Percentiles rank a stretch among this genome's conserved stretches.
Evolutionary conservation across 2,888 invertebrate species (phyloP).

Genomic region (Papilio gigon): DNA sequence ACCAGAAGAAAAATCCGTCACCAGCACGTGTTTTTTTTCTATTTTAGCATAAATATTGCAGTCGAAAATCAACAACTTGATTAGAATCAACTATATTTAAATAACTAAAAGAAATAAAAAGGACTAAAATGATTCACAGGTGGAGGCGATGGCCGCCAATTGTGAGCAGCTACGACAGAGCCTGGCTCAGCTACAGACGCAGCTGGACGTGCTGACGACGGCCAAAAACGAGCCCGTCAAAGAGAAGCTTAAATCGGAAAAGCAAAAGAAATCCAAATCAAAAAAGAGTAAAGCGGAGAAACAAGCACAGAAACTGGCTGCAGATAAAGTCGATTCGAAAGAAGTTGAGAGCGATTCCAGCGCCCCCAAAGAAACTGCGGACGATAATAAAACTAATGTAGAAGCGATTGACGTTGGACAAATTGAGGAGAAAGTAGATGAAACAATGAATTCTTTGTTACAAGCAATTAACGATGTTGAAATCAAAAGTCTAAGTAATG

Average conservation of each 20-base stretch:
- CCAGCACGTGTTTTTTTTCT: too few relatives aligned
- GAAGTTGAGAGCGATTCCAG: slow-evolving; percentile 45
- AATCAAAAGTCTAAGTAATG: slow-evolving; percentile 55
- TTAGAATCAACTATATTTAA: too few relatives aligned
- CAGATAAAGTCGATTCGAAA: slow-evolving; percentile 50
- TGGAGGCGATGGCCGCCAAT: slow-evolving; percentile 83
- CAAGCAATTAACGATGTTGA: slow-evolving; percentile 69
- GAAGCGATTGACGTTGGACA: slow-evolving; percentile 44
- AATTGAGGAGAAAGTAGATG: slow-evolving; percentile 57
- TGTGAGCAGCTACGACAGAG: slow-evolving; percentile 83
- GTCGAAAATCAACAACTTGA: too few relatives aligned
- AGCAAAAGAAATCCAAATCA: slow-evolving; percentile 65
- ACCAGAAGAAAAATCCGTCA: too few relatives aligned
- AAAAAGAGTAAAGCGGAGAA: slow-evolving; percentile 67
- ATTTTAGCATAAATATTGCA: too few relatives aligned
- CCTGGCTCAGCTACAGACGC: slow-evolving; percentile 82
- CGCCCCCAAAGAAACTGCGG: slow-evolving; percentile 35
- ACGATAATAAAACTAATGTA: slow-evolving; percentile 45
- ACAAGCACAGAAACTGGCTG: slow-evolving; percentile 53
- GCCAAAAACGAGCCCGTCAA: slow-evolving; percentile 57
- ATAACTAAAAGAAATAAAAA: too few relatives aligned
- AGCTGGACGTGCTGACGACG: slow-evolving; percentile 76
- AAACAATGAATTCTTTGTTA: slow-evolving; percentile 65
- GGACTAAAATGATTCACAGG: too few relatives aligned
- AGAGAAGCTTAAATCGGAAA: slow-evolving; percentile 73